Base-by-base conservation (phyloP, 2,888 invertebrate genomes). In the Dermolepida albohirtum region DNA sequence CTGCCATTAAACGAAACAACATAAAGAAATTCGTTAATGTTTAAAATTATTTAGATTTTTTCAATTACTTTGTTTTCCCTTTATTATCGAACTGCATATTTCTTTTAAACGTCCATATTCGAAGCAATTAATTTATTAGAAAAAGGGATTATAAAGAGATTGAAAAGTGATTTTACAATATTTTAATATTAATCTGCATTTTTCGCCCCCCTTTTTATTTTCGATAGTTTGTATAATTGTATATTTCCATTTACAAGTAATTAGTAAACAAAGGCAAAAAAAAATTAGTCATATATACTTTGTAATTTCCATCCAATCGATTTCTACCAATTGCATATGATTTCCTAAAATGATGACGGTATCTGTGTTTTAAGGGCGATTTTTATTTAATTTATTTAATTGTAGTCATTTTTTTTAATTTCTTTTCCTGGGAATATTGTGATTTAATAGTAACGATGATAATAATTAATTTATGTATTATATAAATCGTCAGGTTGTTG, bases 171-270 rank as follows among this genome's bases (percentile, higher is more conserved):
- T 1, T 34, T 6, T 10, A 34, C 34, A 34, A 34, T 44, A 12
- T 44, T 44, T 44, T 44, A 5, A 44, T 47, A 17, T 47, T 47
- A 17, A 12, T 11, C n/a, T n/a, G 27, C 12, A 51, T 27, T 34
- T 10, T 4, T 10, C 14, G 5, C 11, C 29, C 29, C 1, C 10
- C 16, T 17, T 17, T 40, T 40, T 29, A 29, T 62, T 29, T 29
- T 17, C 22, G 47, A 44, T 62, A 39, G n/a, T 74, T n/a, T 74
- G 72, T 74, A 74, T 74, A 74, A 68, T 74, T 74, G 74, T 74
- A 74, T 70, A 74, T 74, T 71, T 71, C 66, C 72, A 66, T 67
- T 4, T 22, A 68, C 27, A 66, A 22, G 17, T 55, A 55, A 57
- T 57, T 55, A 49, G 17, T 49, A 49, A 49, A 16, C 5, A 39